These are phyloP conservation scores for Melanotus villosus DNA, from an alignment of 2,888 invertebrate genomes.

Conservation along the genomic window DNA sequence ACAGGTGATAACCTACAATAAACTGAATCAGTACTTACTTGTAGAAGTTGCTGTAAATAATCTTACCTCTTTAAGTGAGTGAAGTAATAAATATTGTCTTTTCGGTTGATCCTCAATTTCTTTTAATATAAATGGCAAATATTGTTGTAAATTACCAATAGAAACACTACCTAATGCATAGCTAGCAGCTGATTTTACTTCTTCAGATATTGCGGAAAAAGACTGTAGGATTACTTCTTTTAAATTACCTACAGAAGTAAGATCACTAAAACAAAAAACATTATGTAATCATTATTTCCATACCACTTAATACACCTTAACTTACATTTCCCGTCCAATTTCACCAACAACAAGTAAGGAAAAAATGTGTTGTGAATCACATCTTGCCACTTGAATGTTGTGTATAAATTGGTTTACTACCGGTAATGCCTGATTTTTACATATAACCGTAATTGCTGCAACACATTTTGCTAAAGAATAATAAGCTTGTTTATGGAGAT, in stretches of 20 bases:
- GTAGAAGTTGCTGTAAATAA: background rate
- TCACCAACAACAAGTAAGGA: slow-evolving; percentile 96
- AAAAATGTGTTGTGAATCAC: slow-evolving; percentile 91
- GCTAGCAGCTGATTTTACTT: slow-evolving; percentile 97
- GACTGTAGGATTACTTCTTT: slow-evolving; percentile 87
- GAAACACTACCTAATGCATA: slow-evolving; percentile 97
- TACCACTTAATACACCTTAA: slow-evolving; percentile 52
- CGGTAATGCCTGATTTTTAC: slow-evolving; percentile 78
- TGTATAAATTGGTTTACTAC: slow-evolving; percentile 78
- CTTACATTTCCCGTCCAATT: slow-evolving; percentile 94
- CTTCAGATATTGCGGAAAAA: slow-evolving; percentile 93
- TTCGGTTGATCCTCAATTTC: slow-evolving; percentile 96
- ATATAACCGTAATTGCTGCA: slow-evolving; percentile 90
- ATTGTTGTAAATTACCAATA: slow-evolving; percentile 94
- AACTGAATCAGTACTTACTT: too few relatives aligned
- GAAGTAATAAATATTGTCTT: slow-evolving; percentile 94
- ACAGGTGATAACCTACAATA: slow-evolving; percentile 83
- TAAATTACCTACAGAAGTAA: slow-evolving; percentile 82
- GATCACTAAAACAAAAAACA: slow-evolving; percentile 72
- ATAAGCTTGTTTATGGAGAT: slow-evolving; percentile 83
- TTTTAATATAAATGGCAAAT: slow-evolving; percentile 92
- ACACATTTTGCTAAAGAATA: slow-evolving; percentile 97
- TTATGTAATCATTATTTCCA: background rate
- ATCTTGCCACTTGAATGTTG: slow-evolving; percentile 79
- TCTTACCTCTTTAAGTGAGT: slow-evolving; percentile 95